phyloP scores from a whole-genome alignment of 2,797 vertebrate species.

The Ptychadena robeensis region DNA sequence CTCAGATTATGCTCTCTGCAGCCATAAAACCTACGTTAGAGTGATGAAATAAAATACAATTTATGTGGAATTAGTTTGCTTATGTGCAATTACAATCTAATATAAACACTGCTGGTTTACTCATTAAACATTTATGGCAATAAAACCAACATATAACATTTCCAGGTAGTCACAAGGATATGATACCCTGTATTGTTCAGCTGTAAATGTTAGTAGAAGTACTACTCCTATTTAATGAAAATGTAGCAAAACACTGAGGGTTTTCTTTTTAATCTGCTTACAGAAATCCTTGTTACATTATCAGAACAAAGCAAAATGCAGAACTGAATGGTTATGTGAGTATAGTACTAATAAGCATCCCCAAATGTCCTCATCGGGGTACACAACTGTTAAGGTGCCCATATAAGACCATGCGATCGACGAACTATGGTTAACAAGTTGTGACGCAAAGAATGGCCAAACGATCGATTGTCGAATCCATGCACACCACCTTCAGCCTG shows the following conservation, averaged over 20 bases:
- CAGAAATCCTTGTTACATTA: not conserved
- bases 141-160: not conserved
- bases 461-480: no score
- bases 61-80: slow-evolving; percentile 19
- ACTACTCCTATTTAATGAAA: not conserved
- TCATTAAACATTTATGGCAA: slow-evolving; percentile 16
- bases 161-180: not conserved
- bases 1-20: slow-evolving; percentile 35
- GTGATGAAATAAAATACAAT: slow-evolving; percentile 39
- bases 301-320: no score
- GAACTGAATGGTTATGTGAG: no score
- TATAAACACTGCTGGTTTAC: slow-evolving; percentile 6
- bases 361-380: no score
- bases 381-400: no score
- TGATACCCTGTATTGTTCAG: not conserved
- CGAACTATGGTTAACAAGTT: no score
- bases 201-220: not conserved
- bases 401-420: no score
- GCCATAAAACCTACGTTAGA: slow-evolving; percentile 36
- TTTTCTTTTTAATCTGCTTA: no score
- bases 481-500: no score
- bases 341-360: no score
- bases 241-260: not conserved
- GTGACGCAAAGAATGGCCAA: no score
- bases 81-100: slow-evolving; percentile 3